These are phyloP conservation scores for Pseudotriccus pelzelni DNA, from an alignment of 2,797 vertebrate genomes.

Conservation along the genomic window DNA sequence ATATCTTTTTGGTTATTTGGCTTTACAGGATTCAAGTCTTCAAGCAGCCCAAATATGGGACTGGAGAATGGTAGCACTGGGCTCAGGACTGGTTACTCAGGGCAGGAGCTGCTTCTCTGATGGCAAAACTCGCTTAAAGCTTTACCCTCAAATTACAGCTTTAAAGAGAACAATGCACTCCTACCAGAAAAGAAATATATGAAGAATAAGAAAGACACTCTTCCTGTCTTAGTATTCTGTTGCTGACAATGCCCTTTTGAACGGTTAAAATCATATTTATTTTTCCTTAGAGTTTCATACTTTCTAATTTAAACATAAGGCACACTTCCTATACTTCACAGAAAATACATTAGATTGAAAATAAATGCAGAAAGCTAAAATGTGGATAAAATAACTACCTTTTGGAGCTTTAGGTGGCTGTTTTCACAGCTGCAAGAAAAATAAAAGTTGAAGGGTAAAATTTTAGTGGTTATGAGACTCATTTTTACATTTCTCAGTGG, in stretches of 20 bases:
- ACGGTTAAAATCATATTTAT: neutral
- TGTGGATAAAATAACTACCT: neutral
- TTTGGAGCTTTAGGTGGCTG: neutral
- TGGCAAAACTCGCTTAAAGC: neutral
- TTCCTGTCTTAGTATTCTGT: neutral
- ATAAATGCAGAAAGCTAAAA: neutral
- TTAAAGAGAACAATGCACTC: neutral
- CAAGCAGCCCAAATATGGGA: neutral
- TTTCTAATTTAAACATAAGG: neutral
- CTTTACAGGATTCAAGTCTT: neutral
- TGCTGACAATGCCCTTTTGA: neutral
- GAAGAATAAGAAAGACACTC: neutral
- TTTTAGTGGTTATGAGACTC: neutral
- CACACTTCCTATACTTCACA: neutral
- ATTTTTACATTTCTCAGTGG: neutral
- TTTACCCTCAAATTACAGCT: neutral
- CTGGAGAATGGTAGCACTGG: accelerated
- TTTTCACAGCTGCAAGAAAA: neutral
- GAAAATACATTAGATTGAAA: neutral
- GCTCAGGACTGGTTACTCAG: neutral
- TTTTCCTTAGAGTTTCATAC: neutral
- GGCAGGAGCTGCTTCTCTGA: neutral
- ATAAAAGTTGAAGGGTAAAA: neutral
- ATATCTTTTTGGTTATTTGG: neutral
- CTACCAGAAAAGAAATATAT: neutral